phyloP scores from a whole-genome alignment of 30 jellyfish, hydroid and myxozoan genomes.

The Cassiopea andromeda region DNA sequence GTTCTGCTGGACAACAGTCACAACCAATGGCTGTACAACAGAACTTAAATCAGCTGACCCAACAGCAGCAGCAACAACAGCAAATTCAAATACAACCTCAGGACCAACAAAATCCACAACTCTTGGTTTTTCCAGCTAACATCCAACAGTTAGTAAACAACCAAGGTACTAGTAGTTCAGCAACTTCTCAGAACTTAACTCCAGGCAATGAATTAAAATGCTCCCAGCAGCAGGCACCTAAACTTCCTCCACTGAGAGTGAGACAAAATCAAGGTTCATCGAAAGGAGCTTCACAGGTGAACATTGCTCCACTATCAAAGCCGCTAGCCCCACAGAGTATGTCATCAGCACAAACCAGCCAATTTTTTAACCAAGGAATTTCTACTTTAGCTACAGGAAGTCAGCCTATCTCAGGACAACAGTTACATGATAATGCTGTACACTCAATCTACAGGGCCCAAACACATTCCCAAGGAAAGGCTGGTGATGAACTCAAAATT shows the following conservation, averaged over 20 bases:
- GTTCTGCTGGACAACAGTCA: slow-evolving; percentile 44
- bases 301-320: slow-evolving; percentile 10
- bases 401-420: slow-evolving; percentile 20
- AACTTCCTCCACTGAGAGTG: slow-evolving; percentile 26
- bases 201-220: slow-evolving; percentile 18
- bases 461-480: slow-evolving; percentile 9
- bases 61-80: slow-evolving; percentile 32
- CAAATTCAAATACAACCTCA: slow-evolving; percentile 21
- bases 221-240: slow-evolving; percentile 10
- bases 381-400: background rate
- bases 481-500: slow-evolving; percentile 32
- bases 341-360: slow-evolving; percentile 15
- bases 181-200: slow-evolving; percentile 10
- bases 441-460: slow-evolving; percentile 1
- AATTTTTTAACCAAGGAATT: background rate
- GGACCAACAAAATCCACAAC: slow-evolving; percentile 50
- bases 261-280: slow-evolving; percentile 8
- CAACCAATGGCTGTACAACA: slow-evolving; percentile 31
- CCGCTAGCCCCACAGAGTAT: slow-evolving; percentile 15
- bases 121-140: slow-evolving; percentile 47
- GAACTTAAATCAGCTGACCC: slow-evolving; percentile 16
- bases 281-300: slow-evolving; percentile 12
- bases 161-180: slow-evolving; percentile 10
- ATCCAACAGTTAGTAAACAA: slow-evolving; percentile 33
- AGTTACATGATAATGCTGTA: background rate